These are phyloP conservation scores for Tillus elongatus DNA, from an alignment of 2,888 invertebrate genomes.

Conservation along the genomic window DNA sequence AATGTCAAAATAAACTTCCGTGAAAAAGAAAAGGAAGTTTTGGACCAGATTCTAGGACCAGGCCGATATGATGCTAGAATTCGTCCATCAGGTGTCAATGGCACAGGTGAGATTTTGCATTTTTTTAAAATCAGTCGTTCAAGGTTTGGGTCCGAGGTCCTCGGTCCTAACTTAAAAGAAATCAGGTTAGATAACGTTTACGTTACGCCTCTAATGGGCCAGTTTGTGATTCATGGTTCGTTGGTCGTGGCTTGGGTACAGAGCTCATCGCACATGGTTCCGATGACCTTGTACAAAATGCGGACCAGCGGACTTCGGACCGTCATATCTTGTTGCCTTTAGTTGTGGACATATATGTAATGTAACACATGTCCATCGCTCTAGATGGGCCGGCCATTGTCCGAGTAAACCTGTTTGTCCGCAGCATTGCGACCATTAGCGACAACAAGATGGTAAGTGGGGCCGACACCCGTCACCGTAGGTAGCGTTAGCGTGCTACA, in stretches of 20 bases:
- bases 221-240: too few species aligned
- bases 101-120: slow-evolving; percentile 71
- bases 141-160: too few species aligned
- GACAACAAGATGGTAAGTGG: slow-evolving; percentile 98
- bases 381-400: slow-evolving; percentile 95
- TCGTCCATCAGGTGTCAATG: slow-evolving; percentile 86
- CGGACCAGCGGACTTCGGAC: background rate
- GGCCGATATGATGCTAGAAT: slow-evolving; percentile 88
- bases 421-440: slow-evolving; percentile 97
- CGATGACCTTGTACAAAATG: too few species aligned
- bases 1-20: slow-evolving; percentile 81
- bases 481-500: slow-evolving; percentile 22
- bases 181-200: too few species aligned
- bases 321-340: slow-evolving; percentile 15
- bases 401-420: slow-evolving; percentile 94
- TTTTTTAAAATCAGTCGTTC: too few species aligned
- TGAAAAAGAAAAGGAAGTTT: slow-evolving; percentile 88
- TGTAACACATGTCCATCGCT: slow-evolving; percentile 39
- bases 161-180: too few species aligned
- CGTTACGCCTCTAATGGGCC: too few species aligned
- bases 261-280: too few species aligned
- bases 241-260: too few species aligned
- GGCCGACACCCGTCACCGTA: slow-evolving; percentile 25
- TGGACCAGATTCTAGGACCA: slow-evolving; percentile 86
- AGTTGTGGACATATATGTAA: slow-evolving; percentile 36